Evolutionary conservation across 64 coral and sea anemone species (phyloP).

Genomic region (Hydrozoanthus tunicans): DNA sequence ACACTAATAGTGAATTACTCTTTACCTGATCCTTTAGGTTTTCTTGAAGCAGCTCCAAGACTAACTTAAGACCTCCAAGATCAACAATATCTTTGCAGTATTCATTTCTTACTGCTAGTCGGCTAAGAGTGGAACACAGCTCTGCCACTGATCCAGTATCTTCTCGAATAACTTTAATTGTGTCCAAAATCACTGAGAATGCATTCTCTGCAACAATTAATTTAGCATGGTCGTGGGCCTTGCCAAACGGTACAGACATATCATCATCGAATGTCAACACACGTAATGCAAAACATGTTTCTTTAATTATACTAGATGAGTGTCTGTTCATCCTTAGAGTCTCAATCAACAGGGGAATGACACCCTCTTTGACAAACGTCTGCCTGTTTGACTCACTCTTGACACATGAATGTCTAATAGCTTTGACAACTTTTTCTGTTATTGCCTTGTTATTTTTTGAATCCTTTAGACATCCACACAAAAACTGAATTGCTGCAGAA

Average conservation of each 20-base stretch:
- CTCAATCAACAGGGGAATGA: constrained; percentile 68
- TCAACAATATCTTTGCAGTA: constrained; percentile 92
- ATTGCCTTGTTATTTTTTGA: constrained; percentile 25
- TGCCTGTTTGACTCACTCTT: constrained; percentile 91
- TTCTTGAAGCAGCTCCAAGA: constrained; percentile 74
- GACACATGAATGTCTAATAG: constrained; percentile 58
- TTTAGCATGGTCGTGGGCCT: constrained; percentile 91
- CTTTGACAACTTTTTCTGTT: constrained; percentile 55
- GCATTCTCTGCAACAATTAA: constrained; percentile 84
- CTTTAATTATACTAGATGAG: constrained; percentile 56
- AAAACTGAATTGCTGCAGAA: constrained; percentile 57
- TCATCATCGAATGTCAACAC: constrained; percentile 95
- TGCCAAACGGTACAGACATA: constrained; percentile 88
- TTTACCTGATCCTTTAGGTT: constrained; percentile 72
- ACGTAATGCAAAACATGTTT: constrained; percentile 68
- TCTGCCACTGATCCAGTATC: constrained; percentile 64
- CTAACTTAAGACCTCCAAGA: constrained; percentile 73
- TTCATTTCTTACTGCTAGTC: constrained; percentile 83
- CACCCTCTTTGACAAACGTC: constrained; percentile 70
- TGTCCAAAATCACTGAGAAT: constrained; percentile 61
- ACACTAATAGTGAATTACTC: not conserved
- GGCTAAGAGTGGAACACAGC: constrained; percentile 78
- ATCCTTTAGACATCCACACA: constrained; percentile 71
- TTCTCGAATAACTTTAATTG: constrained; percentile 45
- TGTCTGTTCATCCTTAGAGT: constrained; percentile 60